phyloP scores from a whole-genome alignment of 92 coral and sea anemone species.

The Zoanthus solanderi region DNA sequence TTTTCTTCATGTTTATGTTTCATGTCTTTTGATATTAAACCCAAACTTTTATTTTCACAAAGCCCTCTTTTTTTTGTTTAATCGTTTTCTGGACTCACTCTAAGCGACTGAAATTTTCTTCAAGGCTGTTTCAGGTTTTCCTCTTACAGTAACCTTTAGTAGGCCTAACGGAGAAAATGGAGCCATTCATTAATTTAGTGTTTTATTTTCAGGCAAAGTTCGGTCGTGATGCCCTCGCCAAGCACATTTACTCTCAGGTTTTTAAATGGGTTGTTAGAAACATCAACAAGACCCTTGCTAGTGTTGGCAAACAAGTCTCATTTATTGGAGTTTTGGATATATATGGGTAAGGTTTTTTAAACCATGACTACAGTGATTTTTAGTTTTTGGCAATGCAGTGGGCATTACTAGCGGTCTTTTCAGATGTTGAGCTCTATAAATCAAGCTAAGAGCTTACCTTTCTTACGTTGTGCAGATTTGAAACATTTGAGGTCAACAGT shows the following conservation, averaged over 20 bases:
- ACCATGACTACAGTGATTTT: neutral
- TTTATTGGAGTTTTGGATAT: constrained; percentile 98
- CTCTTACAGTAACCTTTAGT: no score
- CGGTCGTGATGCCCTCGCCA: constrained; percentile 93
- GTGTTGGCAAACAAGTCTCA: constrained; percentile 74
- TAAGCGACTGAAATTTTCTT: no score
- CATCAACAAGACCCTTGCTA: constrained; percentile 86
- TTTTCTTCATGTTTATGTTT: no score
- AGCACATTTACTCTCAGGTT: constrained; percentile 92
- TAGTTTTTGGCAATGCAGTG: neutral
- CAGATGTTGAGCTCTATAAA: neutral
- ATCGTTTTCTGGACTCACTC: no score
- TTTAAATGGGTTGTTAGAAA: constrained; percentile 91
- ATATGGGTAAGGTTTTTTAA: constrained; percentile 80
- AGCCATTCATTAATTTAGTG: no score
- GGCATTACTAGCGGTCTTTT: neutral
- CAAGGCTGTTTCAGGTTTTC: no score
- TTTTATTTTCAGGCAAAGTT: constrained; percentile 66
- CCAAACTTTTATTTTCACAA: no score
- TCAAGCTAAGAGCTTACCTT: neutral
- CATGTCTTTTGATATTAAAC: no score
- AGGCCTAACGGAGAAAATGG: no score
- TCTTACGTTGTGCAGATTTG: constrained; percentile 72
- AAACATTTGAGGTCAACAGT: constrained; percentile 96
- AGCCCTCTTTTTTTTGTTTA: no score